These are phyloP conservation scores for Sarcophaga carnaria DNA, from an alignment of 2,888 invertebrate genomes.

Conservation along the genomic window DNA sequence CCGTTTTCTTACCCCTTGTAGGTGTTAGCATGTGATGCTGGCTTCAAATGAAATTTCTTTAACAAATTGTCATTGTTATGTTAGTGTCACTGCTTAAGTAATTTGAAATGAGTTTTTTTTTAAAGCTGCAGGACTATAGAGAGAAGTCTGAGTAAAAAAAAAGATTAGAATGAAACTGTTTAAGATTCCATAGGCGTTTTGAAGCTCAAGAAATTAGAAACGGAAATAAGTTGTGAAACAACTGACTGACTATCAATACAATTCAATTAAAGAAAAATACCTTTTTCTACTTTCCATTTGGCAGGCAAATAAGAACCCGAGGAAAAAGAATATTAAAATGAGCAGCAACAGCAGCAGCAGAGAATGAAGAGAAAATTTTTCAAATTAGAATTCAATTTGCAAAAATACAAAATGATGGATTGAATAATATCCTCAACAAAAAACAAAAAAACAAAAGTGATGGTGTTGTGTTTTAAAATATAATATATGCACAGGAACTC, in stretches of 20 bases:
- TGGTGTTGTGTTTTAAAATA: slow-evolving; percentile 19
- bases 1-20: no score
- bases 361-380: slow-evolving; percentile 33
- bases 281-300: slow-evolving; percentile 17
- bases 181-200: background rate
- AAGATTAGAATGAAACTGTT: background rate
- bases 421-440: slow-evolving; percentile 78
- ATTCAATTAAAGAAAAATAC: slow-evolving; percentile 63
- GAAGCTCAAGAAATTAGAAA: background rate
- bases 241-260: slow-evolving; percentile 45
- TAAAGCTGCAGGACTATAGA: background rate
- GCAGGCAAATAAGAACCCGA: slow-evolving; percentile 30
- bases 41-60: no score
- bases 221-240: background rate
- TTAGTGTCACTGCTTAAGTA: no score
- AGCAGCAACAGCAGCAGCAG: background rate
- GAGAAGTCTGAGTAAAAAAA: background rate
- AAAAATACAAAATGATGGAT: slow-evolving; percentile 76
- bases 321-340: background rate
- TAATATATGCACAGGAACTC: slow-evolving; percentile 15
- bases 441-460: slow-evolving; percentile 31
- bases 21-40: no score
- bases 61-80: no score
- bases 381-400: slow-evolving; percentile 72
- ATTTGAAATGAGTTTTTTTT: background rate